Conservation (phyloP, 2,797 vertebrate species). For the Pseudochirops corinnae region DNA sequence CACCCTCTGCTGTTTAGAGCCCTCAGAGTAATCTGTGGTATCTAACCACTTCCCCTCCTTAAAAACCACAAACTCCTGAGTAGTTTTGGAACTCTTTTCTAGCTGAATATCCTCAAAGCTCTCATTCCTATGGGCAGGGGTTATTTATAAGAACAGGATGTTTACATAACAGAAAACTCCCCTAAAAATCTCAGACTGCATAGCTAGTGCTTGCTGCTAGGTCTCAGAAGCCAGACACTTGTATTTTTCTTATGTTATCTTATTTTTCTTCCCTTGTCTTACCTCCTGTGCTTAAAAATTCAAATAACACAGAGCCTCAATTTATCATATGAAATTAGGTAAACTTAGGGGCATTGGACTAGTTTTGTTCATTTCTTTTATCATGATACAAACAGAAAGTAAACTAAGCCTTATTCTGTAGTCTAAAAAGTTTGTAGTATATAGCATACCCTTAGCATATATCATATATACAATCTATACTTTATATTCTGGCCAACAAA, state of each 20-base stretch:
- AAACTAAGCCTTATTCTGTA: background rate
- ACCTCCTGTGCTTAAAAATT: background rate
- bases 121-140: background rate
- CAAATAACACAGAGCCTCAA: background rate
- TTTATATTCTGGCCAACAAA: background rate
- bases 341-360: background rate
- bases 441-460: background rate
- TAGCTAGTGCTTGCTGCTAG: background rate
- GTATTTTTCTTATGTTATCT: background rate
- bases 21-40: background rate
- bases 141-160: background rate
- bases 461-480: background rate
- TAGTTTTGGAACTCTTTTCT: background rate
- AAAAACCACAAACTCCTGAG: background rate
- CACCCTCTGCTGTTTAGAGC: background rate
- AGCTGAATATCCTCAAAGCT: background rate
- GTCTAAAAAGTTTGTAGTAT: background rate
- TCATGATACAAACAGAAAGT: background rate
- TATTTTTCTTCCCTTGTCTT: background rate
- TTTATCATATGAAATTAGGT: background rate
- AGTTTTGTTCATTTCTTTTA: background rate
- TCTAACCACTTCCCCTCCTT: constrained; percentile 26
- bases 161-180: background rate
- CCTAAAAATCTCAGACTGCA: background rate
- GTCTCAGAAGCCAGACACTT: background rate